Conservation (phyloP, 2,797 vertebrate species). For the Falco cherrug region DNA sequence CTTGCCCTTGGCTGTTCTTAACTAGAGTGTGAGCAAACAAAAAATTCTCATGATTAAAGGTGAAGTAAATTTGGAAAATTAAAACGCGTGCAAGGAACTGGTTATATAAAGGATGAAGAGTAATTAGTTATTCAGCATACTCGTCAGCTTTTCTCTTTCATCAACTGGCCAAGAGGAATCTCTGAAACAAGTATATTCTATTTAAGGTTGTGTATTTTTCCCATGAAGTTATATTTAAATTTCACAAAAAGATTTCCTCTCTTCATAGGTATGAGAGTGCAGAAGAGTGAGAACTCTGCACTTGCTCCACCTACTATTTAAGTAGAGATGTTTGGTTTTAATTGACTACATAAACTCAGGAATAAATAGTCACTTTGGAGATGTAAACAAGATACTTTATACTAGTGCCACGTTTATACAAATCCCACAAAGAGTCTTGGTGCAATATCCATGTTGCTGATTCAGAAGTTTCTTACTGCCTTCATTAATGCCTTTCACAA, state of each 20-base stretch:
- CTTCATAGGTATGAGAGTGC: background rate
- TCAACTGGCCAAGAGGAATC: background rate
- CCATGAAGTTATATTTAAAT: background rate
- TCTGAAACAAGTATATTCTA: background rate
- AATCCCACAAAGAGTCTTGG: background rate
- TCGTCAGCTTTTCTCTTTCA: background rate
- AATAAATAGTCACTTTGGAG: background rate
- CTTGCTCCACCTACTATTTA: background rate
- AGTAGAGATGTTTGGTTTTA: background rate
- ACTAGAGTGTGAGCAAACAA: background rate
- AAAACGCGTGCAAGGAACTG: accelerated
- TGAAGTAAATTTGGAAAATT: background rate
- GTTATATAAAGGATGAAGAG: background rate
- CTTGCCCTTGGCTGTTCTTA: background rate
- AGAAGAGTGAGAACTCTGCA: background rate
- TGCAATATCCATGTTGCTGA: background rate
- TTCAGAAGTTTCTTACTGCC: background rate
- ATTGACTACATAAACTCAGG: background rate
- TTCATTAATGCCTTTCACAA: background rate
- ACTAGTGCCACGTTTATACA: background rate
- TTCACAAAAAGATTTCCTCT: background rate
- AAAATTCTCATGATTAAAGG: background rate
- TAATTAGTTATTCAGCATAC: background rate
- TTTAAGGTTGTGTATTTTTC: background rate
- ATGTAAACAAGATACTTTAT: background rate